Evolutionary conservation across 92 coral and sea anemone genomes (phyloP).

Genomic region (Porites rus): DNA sequence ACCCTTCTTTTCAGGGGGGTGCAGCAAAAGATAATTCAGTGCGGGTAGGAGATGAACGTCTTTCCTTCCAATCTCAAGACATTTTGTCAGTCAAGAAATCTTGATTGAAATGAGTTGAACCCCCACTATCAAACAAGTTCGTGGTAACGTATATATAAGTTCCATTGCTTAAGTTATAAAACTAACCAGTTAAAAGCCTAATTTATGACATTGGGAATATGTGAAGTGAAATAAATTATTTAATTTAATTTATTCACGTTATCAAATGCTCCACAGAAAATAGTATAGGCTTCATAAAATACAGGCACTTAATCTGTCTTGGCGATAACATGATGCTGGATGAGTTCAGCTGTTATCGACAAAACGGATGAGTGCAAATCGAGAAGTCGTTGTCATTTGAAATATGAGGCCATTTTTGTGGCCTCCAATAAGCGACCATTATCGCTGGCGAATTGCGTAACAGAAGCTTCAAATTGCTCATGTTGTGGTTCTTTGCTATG

Average conservation of each 20-base stretch:
- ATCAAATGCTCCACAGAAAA: neutral
- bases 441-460: too few species aligned
- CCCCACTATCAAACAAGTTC: neutral
- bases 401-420: too few species aligned
- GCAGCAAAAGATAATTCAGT: neutral
- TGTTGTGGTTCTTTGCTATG: too few species aligned
- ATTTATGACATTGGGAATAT: neutral
- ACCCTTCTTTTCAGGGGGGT: neutral
- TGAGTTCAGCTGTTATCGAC: neutral
- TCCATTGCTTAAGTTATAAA: too few species aligned
- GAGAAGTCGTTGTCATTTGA: neutral
- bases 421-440: too few species aligned
- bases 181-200: neutral
- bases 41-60: too few species aligned
- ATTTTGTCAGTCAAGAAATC: neutral
- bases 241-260: conserved; percentile 15
- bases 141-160: too few species aligned
- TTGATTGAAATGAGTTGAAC: neutral
- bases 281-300: neutral
- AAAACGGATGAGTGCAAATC: neutral
- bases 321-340: neutral
- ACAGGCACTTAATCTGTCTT: neutral
- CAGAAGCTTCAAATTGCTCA: too few species aligned
- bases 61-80: too few species aligned
- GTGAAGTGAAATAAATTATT: conserved; percentile 8